Evolutionary conservation across 1,140 invertebrate species (phyloP).

Genomic region (Zeugodacus cucurbitae): DNA sequence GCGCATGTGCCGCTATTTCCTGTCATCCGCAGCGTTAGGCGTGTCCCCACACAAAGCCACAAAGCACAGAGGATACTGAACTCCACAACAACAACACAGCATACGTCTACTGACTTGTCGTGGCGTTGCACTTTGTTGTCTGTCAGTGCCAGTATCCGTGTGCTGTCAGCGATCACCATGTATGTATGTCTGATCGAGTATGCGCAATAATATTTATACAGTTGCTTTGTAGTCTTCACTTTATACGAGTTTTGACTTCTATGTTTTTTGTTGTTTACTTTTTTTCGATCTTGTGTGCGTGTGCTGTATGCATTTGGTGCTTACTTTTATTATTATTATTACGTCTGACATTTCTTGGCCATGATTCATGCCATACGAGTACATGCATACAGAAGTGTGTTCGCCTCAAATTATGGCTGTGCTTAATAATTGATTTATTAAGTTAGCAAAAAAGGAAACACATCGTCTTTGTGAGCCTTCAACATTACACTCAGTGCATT

Average conservation of each 20-base stretch:
- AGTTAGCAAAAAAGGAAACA: constrained; percentile 30
- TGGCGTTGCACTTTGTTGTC: constrained; percentile 1
- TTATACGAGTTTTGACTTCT: not conserved
- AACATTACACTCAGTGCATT: constrained; percentile 12
- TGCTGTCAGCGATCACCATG: constrained; percentile 11
- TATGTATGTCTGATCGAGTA: not conserved
- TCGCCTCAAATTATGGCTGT: constrained; percentile 8
- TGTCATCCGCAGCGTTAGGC: constrained; percentile 13
- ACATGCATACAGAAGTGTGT: not conserved
- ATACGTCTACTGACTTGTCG: not conserved
- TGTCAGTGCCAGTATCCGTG: not conserved
- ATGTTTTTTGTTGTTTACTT: not conserved
- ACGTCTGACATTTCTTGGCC: constrained; percentile 33
- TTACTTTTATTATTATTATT: constrained; percentile 26
- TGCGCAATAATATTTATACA: not conserved
- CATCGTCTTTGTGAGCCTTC: not conserved
- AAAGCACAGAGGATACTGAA: constrained; percentile 10
- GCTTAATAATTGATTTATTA: constrained; percentile 39
- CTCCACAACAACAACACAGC: not conserved
- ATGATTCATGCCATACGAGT: constrained; percentile 20
- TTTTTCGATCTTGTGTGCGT: constrained; percentile 3
- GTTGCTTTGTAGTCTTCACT: not conserved
- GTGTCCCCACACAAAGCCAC: not conserved
- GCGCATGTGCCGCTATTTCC: constrained; percentile 36
- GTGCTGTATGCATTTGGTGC: not conserved